Evolutionary conservation across 2,113 vertebrate genomes (phyloP).

Genomic region (Ictidomys tridecemlineatus): DNA sequence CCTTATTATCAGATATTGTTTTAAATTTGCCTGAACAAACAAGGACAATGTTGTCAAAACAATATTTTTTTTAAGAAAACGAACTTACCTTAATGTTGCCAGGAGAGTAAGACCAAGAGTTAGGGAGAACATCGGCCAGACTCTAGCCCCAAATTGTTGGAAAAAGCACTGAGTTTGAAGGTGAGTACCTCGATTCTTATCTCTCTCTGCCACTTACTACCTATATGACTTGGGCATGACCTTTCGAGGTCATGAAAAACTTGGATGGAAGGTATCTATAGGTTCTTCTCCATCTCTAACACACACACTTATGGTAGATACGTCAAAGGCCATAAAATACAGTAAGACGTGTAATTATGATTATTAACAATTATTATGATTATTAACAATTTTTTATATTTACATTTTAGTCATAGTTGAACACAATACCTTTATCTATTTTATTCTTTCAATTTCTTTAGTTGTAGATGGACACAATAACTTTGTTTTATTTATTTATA

Average conservation of each 20-base stretch:
- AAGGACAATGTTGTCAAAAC: neutral
- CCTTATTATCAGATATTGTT: neutral
- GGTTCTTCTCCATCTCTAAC: neutral
- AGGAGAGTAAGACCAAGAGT: neutral
- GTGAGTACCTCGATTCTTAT: neutral
- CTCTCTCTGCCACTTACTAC: neutral
- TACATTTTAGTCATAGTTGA: no score
- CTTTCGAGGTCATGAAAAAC: slow-evolving; percentile 12
- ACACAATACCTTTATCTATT: no score
- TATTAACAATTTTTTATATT: no score
- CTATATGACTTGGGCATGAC: neutral
- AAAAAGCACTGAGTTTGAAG: neutral
- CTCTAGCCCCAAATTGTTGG: neutral
- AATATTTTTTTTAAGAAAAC: neutral
- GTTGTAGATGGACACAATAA: no score
- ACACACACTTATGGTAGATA: neutral
- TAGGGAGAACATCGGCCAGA: neutral
- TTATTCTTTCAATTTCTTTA: no score
- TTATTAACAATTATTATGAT: neutral
- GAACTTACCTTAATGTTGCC: neutral
- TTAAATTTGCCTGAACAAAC: neutral
- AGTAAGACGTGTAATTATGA: neutral
- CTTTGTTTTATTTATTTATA: no score
- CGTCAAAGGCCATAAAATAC: neutral
- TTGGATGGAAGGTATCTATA: neutral